These are phyloP conservation scores for Palaemon carinicauda DNA, from an alignment of 1,140 invertebrate genomes.

Conservation along the genomic window DNA sequence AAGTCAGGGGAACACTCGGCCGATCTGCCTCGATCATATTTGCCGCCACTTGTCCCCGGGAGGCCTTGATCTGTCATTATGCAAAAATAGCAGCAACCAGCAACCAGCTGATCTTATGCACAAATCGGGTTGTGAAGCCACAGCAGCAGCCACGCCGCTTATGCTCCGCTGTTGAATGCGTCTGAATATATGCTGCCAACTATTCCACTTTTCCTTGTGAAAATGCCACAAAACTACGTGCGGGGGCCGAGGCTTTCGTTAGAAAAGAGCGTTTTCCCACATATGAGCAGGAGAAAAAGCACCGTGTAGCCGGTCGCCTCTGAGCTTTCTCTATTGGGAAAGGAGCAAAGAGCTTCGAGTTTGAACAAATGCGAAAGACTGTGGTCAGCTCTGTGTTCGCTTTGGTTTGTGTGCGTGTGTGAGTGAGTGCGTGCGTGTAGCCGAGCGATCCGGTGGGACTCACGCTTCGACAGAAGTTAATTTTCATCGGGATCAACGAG, in stretches of 20 bases:
- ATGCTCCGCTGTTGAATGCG: conserved; percentile 45
- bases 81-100: too few relatives aligned
- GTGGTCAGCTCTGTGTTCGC: neutral
- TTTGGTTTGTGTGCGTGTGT: too few relatives aligned
- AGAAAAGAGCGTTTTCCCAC: conserved; percentile 30
- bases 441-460: too few relatives aligned
- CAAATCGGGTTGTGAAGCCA: too few relatives aligned
- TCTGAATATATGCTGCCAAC: conserved; percentile 52
- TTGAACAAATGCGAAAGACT: conserved; percentile 42
- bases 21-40: too few relatives aligned
- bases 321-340: conserved; percentile 47
- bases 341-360: neutral
- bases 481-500: too few relatives aligned
- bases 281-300: conserved; percentile 23
- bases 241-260: conserved; percentile 16
- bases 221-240: conserved; percentile 43
- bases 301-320: neutral
- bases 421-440: too few relatives aligned
- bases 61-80: too few relatives aligned
- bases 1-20: too few relatives aligned
- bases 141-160: neutral
- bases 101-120: too few relatives aligned
- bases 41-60: too few relatives aligned
- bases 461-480: too few relatives aligned
- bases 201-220: conserved; percentile 46